These are phyloP conservation scores for Gnathonemus longibarbis DNA, from an alignment of 2,113 vertebrate genomes.

Conservation along the genomic window DNA sequence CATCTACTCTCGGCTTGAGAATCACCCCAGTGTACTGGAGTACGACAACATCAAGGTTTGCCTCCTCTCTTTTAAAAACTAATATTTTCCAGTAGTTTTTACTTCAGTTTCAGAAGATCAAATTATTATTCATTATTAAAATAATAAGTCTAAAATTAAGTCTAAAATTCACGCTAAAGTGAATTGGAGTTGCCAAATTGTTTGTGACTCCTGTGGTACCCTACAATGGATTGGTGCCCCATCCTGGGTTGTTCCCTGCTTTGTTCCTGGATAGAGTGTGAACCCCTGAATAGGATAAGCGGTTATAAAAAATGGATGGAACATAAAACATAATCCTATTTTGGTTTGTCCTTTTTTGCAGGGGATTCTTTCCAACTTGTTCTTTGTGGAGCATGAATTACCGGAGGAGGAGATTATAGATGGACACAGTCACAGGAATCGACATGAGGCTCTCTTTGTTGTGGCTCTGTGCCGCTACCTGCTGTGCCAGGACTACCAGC, in stretches of 20 bases:
- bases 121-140: background rate
- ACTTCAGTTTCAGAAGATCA: background rate
- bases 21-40: slow-evolving; percentile 81
- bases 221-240: background rate
- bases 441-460: slow-evolving; percentile 77
- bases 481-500: slow-evolving; percentile 75
- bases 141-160: background rate
- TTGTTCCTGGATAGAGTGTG: background rate
- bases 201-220: background rate
- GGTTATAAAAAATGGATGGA: background rate
- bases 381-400: slow-evolving; percentile 78
- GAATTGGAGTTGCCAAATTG: background rate
- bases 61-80: slow-evolving; percentile 10
- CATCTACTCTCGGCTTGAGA: slow-evolving; percentile 78
- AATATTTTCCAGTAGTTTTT: background rate
- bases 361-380: slow-evolving; percentile 77
- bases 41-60: slow-evolving; percentile 84
- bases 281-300: background rate
- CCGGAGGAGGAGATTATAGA: slow-evolving; percentile 75
- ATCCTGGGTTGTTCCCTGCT: background rate
- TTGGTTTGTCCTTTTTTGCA: slow-evolving; percentile 39
- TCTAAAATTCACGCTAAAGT: background rate
- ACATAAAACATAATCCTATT: background rate
- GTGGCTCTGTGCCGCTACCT: slow-evolving; percentile 81
- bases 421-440: slow-evolving; percentile 82